phyloP scores from a whole-genome alignment of 30 jellyfish, hydroid and myxozoan species.

The Mastigias papua region DNA sequence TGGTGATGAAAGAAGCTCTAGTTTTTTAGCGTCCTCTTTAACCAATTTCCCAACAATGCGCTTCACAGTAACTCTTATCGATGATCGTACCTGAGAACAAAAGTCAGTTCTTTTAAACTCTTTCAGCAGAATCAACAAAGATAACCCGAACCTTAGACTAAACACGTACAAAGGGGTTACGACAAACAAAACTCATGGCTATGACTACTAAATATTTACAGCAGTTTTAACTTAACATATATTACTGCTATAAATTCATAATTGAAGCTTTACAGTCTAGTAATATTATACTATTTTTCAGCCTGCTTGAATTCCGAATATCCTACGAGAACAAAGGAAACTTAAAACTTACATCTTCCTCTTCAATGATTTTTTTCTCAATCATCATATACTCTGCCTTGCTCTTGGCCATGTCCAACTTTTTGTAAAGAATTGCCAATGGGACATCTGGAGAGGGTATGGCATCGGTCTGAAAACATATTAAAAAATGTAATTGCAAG shows the following conservation, averaged over 20 bases:
- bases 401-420: conserved; percentile 65
- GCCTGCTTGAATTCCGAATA: not conserved
- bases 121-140: no score
- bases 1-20: conserved; percentile 47
- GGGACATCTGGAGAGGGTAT: conserved; percentile 96
- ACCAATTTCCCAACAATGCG: conserved; percentile 79
- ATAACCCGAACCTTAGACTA: no score
- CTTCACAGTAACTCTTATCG: conserved; percentile 68
- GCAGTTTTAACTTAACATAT: no score
- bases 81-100: conserved; percentile 65
- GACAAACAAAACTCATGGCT: no score
- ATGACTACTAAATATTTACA: no score
- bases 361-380: conserved; percentile 40
- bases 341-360: conserved; percentile 63
- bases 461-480: conserved; percentile 87
- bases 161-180: no score
- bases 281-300: no score
- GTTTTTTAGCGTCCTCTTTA: conserved; percentile 17
- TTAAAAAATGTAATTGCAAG: not conserved
- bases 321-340: not conserved
- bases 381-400: conserved; percentile 40
- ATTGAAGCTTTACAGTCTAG: no score
- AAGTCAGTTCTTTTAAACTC: not conserved
- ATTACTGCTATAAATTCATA: no score
- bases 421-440: conserved; percentile 64